phyloP scores from a whole-genome alignment of 2,888 invertebrate species.

The Criorhina ranunculi region DNA sequence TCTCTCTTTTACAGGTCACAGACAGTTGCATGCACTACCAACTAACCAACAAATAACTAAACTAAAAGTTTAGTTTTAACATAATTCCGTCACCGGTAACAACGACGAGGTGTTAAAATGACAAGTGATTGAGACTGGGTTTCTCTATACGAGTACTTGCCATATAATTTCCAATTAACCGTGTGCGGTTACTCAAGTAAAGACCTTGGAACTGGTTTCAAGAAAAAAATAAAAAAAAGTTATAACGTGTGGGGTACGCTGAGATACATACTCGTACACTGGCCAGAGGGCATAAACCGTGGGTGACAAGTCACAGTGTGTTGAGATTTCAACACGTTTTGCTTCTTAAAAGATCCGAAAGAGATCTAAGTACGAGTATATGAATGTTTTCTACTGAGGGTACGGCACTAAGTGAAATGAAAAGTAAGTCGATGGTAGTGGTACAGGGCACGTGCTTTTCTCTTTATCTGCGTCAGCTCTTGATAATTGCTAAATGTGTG shows the following conservation, averaged over 20 bases:
- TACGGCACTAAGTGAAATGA: background rate
- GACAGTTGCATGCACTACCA: background rate
- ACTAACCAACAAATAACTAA: background rate
- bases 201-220: slow-evolving; percentile 46
- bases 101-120: slow-evolving; percentile 61
- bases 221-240: background rate
- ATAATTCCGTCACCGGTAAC: slow-evolving; percentile 40
- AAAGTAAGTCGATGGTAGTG: background rate
- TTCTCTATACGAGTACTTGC: slow-evolving; percentile 1
- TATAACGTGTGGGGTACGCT: slow-evolving; percentile 35
- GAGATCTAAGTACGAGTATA: too few relatives aligned
- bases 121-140: slow-evolving; percentile 47
- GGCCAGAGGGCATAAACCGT: slow-evolving; percentile 61
- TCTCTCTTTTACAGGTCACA: slow-evolving; percentile 6
- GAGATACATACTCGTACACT: slow-evolving; percentile 17
- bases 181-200: slow-evolving; percentile 50
- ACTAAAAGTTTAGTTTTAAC: slow-evolving; percentile 27
- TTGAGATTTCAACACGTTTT: slow-evolving; percentile 54
- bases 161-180: slow-evolving; percentile 61
- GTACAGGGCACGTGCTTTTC: slow-evolving; percentile 25
- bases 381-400: slow-evolving; percentile 3
- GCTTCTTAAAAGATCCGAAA: slow-evolving; percentile 1
- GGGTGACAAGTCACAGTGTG: slow-evolving; percentile 47
- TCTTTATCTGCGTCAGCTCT: background rate
- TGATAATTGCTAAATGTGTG: slow-evolving; percentile 19